A percentile compares a stretch with the other conserved stretches of the same genome.
phyloP scores from a whole-genome alignment of 2,888 invertebrate genomes.

The Coremacera marginata region DNA sequence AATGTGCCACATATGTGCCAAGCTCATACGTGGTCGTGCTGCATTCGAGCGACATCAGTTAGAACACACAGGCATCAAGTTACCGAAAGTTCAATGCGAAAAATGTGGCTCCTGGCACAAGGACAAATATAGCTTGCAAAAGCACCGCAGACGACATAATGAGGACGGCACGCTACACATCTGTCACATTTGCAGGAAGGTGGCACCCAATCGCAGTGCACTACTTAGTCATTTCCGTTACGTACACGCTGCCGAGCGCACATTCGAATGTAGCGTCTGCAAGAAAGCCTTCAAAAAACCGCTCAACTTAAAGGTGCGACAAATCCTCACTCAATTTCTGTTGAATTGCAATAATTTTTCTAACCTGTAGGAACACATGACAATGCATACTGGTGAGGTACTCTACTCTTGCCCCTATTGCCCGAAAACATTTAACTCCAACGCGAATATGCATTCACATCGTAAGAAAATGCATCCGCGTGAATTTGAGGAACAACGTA shows the following conservation, averaged over 20 bases:
- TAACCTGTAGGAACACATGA: slow-evolving; percentile 63
- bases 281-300: slow-evolving; percentile 66
- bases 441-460: slow-evolving; percentile 68
- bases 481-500: slow-evolving; percentile 55
- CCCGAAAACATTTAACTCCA: slow-evolving; percentile 67
- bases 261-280: slow-evolving; percentile 64
- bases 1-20: slow-evolving; percentile 67
- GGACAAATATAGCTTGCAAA: slow-evolving; percentile 65
- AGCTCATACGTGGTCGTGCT: slow-evolving; percentile 64
- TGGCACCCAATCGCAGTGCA: slow-evolving; percentile 65
- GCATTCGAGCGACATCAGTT: slow-evolving; percentile 65
- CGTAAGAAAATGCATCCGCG: slow-evolving; percentile 66
- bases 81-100: slow-evolving; percentile 65
- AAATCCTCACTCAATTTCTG: neutral
- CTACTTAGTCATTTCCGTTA: slow-evolving; percentile 65
- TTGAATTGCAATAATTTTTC: neutral
- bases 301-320: slow-evolving; percentile 59
- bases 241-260: slow-evolving; percentile 63
- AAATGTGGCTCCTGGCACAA: slow-evolving; percentile 67
- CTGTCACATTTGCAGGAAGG: slow-evolving; percentile 64
- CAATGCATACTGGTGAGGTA: slow-evolving; percentile 66
- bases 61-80: slow-evolving; percentile 61
- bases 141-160: slow-evolving; percentile 64
- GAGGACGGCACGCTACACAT: slow-evolving; percentile 58
- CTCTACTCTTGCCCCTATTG: slow-evolving; percentile 67